Conservation (phyloP, 2,113 vertebrate species). For the Apeltes quadracus region DNA sequence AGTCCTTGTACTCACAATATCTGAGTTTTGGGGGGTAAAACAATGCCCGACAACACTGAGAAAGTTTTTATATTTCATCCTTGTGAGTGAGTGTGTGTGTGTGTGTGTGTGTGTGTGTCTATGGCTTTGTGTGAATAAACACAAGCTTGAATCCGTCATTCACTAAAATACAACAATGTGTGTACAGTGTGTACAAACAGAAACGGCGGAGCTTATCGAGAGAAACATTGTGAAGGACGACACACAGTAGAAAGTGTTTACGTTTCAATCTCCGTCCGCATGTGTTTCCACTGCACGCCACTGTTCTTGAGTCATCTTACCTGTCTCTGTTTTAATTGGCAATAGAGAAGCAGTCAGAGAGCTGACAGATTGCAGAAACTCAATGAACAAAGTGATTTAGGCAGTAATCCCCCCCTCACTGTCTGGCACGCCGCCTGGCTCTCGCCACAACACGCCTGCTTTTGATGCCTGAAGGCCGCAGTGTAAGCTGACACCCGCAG, state of each 20-base stretch:
- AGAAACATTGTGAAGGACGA: background rate
- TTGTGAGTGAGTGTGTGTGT: background rate
- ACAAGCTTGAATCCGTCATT: background rate
- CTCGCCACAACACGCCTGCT: slow-evolving; percentile 62
- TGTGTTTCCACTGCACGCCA: slow-evolving; percentile 6
- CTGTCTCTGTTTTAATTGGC: slow-evolving; percentile 58
- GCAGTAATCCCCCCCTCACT: slow-evolving; percentile 62
- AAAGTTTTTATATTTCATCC: background rate
- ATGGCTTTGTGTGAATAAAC: background rate
- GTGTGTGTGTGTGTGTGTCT: background rate
- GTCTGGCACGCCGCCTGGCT: slow-evolving; percentile 64
- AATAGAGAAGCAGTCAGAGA: slow-evolving; percentile 53
- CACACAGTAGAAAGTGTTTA: background rate
- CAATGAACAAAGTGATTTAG: slow-evolving; percentile 70
- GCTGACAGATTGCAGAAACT: slow-evolving; percentile 65
- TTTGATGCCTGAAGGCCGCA: slow-evolving; percentile 67
- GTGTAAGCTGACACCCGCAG: slow-evolving; percentile 65
- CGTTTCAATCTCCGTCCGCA: background rate
- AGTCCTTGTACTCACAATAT: background rate
- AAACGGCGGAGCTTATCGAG: background rate
- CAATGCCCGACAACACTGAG: background rate
- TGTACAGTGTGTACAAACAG: background rate
- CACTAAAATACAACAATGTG: background rate
- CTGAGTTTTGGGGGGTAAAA: background rate
- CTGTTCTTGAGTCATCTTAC: slow-evolving; percentile 29